Evolutionary conservation across 2,113 vertebrate species (phyloP).

Genomic region (Daubentonia madagascariensis): DNA sequence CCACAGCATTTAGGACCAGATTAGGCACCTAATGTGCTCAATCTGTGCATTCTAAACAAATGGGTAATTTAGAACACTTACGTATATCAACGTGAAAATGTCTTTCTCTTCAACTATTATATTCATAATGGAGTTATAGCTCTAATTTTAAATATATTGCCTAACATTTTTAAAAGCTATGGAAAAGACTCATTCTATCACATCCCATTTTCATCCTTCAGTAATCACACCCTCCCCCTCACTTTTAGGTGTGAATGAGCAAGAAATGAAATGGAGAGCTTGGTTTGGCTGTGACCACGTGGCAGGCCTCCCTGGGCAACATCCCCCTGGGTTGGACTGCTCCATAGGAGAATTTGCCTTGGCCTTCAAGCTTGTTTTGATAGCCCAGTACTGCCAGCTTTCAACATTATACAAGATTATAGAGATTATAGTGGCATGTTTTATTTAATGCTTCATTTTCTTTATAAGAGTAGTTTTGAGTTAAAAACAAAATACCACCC

Average conservation of each 20-base stretch:
- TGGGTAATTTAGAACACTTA: neutral
- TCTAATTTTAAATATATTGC: neutral
- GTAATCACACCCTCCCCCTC: neutral
- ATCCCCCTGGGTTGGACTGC: neutral
- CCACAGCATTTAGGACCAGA: neutral
- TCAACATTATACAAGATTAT: constrained; percentile 41
- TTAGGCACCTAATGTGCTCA: neutral
- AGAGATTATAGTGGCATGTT: neutral
- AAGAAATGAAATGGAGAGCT: neutral
- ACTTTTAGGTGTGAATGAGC: neutral
- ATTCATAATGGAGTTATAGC: neutral
- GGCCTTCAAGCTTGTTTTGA: constrained; percentile 24
- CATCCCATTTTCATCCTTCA: neutral
- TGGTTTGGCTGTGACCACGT: neutral
- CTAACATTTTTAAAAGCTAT: neutral
- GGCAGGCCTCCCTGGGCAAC: neutral
- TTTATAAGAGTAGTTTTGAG: neutral
- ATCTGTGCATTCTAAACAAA: neutral
- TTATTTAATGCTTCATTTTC: constrained; percentile 32
- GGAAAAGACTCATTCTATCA: neutral
- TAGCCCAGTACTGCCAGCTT: neutral
- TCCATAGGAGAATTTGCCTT: constrained; percentile 7
- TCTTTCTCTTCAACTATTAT: neutral
- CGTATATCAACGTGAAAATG: neutral
- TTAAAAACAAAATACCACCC: neutral